Evolutionary conservation across 2,113 vertebrate genomes (phyloP).

Genomic region (Lontra canadensis): DNA sequence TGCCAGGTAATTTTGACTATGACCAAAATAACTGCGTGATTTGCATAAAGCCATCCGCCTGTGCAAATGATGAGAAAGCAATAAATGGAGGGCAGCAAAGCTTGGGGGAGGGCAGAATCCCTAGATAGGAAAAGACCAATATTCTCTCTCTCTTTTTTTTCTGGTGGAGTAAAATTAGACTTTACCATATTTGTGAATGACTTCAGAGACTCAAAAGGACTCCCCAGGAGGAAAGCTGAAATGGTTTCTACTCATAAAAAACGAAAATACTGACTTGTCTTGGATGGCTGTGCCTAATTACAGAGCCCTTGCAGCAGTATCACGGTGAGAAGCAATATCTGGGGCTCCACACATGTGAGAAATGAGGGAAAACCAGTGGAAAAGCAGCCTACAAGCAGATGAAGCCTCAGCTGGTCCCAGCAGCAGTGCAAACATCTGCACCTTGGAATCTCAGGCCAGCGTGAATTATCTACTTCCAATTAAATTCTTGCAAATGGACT

Average conservation of each 20-base stretch:
- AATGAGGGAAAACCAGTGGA: not conserved
- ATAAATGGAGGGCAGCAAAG: not conserved
- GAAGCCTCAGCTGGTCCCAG: not conserved
- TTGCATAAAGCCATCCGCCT: constrained; percentile 22
- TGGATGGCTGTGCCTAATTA: not conserved
- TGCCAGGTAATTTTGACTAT: constrained; percentile 33
- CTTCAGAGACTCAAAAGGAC: constrained; percentile 20
- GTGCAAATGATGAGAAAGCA: not conserved
- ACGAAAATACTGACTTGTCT: not conserved
- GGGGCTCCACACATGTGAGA: not conserved
- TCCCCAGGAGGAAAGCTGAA: not conserved
- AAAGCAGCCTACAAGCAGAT: not conserved
- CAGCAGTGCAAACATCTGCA: not conserved
- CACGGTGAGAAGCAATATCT: not conserved
- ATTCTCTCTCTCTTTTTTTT: not conserved
- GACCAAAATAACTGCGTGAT: constrained; percentile 47
- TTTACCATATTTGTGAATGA: not conserved
- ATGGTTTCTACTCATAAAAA: not conserved
- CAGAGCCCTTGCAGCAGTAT: not conserved
- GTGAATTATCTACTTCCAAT: not conserved
- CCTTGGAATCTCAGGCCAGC: not conserved
- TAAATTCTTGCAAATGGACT: constrained; percentile 33
- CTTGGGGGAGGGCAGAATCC: not conserved
- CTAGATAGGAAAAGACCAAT: not conserved
- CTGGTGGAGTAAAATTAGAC: constrained; percentile 35